Evolutionary conservation across 2,888 invertebrate genomes (phyloP), one percentile per base, ranked within the genome.

Genomic region (Smittia aterrima): DNA sequence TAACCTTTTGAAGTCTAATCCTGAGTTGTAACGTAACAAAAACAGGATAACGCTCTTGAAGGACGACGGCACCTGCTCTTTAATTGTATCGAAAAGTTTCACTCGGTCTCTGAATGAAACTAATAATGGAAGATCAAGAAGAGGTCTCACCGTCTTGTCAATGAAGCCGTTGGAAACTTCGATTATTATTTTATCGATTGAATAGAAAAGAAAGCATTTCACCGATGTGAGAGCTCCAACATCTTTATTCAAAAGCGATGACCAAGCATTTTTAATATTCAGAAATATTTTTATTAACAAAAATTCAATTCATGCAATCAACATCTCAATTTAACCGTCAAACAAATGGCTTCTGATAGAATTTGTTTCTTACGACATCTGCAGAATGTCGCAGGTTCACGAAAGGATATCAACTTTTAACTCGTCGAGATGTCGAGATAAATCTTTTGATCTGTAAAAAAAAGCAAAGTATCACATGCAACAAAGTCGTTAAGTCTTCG

Each of bases 161-260:
- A 47, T 47, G 16, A 47, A 58, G 58, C 22, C 58, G 22, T 58
- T 47, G 2, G 47, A 11, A n/a, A 47, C 1, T 22, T 58, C 20
- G 22, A 58, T 58, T 58, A 58, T 58, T 58, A 58, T 58, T 47
- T 22, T 58, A 18, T 22, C 22, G 20, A 58, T 58, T 58, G 22
- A 58, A 58, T 22, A 22, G 47, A 38, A 11, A 38, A 38, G 38
- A 58, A 58, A 58, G 58, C 18, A 13, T 58, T 58, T 58, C 58
- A 6, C 32, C 32, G 32, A 9, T 6, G 32, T 47, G 47, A 47
- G 47, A 20, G 47, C 38, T 47, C 16, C 3, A 68, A 71, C 53
- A 71, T 71, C 70, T 71, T 54, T 54, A 71, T 71, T 68, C 24
- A 41, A n/a, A 9, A 54, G 68, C 1, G 66, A 71, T 71, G 70